These are phyloP conservation scores for Marcusenius ussheri DNA, from an alignment of 2,113 vertebrate genomes.

Conservation along the genomic window DNA sequence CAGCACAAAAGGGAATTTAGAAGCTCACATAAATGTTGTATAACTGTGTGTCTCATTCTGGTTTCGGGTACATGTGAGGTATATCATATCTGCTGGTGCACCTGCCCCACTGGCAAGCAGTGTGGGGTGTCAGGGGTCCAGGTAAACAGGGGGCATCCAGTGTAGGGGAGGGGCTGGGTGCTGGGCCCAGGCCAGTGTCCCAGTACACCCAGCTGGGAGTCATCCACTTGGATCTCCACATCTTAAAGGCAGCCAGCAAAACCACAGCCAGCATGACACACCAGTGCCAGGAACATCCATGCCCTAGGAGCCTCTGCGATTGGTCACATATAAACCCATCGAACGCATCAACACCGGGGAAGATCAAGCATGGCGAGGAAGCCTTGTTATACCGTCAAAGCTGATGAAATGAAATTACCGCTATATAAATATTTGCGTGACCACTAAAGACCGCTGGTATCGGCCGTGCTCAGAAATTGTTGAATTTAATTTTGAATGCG, in stretches of 20 bases:
- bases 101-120: background rate
- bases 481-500: background rate
- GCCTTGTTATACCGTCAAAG: background rate
- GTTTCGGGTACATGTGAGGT: background rate
- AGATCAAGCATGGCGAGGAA: background rate
- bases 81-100: background rate
- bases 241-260: background rate
- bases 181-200: background rate
- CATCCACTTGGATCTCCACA: background rate
- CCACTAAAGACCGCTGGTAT: background rate
- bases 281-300: background rate
- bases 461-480: background rate
- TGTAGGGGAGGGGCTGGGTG: background rate
- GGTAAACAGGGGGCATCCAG: background rate
- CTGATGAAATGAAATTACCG: background rate
- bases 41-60: background rate
- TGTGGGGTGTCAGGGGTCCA: background rate
- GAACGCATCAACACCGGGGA: background rate
- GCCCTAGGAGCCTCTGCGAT: background rate
- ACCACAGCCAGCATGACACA: background rate
- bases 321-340: constrained; percentile 3
- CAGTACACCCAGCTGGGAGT: background rate
- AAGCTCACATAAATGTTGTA: background rate
- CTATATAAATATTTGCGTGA: background rate
- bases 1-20: background rate